A percentile compares a stretch with the other conserved stretches of the same genome.
phyloP scores from a whole-genome alignment of 2,113 vertebrate species.

The Lycocorax pyrrhopterus region DNA sequence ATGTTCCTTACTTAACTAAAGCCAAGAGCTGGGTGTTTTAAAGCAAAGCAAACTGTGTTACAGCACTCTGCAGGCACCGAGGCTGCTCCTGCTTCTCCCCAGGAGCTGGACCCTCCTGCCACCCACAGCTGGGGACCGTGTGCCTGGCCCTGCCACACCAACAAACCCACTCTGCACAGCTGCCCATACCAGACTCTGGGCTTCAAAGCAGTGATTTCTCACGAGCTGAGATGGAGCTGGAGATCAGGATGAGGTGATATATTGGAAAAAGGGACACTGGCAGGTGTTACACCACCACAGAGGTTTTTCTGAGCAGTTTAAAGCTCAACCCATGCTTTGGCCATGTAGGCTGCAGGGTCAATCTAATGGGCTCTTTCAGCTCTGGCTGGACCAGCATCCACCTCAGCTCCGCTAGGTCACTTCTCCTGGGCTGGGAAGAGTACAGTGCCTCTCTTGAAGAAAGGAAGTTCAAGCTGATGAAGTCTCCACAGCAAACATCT shows the following conservation, averaged over 20 bases:
- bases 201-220: not conserved
- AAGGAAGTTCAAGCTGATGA: not conserved
- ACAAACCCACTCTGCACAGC: not conserved
- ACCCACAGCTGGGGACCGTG: rapidly evolving
- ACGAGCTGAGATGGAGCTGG: not conserved
- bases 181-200: rapidly evolving
- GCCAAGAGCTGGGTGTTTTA: not conserved
- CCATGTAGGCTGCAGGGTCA: rapidly evolving
- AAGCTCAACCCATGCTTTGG: not conserved
- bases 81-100: not conserved
- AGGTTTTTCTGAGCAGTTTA: not conserved
- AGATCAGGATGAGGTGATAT: not conserved
- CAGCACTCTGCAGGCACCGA: not conserved
- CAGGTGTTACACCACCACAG: not conserved
- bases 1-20: not conserved
- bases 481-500: not conserved
- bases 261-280: not conserved
- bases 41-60: not conserved
- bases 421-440: not conserved
- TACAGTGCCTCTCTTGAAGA: not conserved
- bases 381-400: not conserved
- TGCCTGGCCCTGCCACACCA: rapidly evolving
- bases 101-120: not conserved
- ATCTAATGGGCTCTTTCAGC: not conserved
- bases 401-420: not conserved